Conservation (phyloP, 2,888 invertebrate genomes). For the Proisotoma minuta region DNA sequence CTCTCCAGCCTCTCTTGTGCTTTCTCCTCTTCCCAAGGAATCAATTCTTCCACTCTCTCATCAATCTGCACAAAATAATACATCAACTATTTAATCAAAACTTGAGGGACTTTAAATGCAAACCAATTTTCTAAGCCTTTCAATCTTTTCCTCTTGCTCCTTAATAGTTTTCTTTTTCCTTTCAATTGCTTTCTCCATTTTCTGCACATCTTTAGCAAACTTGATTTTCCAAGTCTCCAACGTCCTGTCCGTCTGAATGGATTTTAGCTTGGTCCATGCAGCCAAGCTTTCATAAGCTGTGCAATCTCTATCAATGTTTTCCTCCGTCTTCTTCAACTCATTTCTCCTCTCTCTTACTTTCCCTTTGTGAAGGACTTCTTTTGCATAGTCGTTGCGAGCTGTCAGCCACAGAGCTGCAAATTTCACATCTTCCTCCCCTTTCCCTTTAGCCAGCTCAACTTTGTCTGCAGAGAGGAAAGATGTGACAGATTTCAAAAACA, state of each 20-base stretch:
- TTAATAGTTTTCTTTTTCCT: conserved; percentile 52
- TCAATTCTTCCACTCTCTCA: conserved; percentile 40
- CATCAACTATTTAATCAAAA: conserved; percentile 9
- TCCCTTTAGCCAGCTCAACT: conserved; percentile 27
- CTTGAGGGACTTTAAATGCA: neutral
- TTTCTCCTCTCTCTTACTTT: conserved; percentile 1
- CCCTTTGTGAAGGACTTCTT: neutral
- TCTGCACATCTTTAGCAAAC: conserved; percentile 57
- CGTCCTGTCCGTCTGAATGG: conserved; percentile 52
- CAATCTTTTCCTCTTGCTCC: conserved; percentile 34
- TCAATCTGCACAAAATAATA: conserved; percentile 34
- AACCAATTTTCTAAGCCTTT: conserved; percentile 18
- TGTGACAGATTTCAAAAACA: neutral
- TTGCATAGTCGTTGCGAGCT: conserved; percentile 18
- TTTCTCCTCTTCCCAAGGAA: conserved; percentile 46
- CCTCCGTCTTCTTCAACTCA: conserved; percentile 2
- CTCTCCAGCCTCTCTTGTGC: conserved; percentile 34
- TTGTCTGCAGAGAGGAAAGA: conserved; percentile 25
- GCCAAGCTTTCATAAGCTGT: conserved; percentile 39
- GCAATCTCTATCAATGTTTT: conserved; percentile 32
- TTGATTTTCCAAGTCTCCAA: conserved; percentile 56
- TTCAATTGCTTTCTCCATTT: conserved; percentile 55
- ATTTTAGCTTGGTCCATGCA: conserved; percentile 37
- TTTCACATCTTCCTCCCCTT: conserved; percentile 31
- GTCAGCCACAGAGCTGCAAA: conserved; percentile 34